These are phyloP conservation scores for Actenoides lindsayi DNA, from an alignment of 2,113 vertebrate genomes.

Conservation along the genomic window DNA sequence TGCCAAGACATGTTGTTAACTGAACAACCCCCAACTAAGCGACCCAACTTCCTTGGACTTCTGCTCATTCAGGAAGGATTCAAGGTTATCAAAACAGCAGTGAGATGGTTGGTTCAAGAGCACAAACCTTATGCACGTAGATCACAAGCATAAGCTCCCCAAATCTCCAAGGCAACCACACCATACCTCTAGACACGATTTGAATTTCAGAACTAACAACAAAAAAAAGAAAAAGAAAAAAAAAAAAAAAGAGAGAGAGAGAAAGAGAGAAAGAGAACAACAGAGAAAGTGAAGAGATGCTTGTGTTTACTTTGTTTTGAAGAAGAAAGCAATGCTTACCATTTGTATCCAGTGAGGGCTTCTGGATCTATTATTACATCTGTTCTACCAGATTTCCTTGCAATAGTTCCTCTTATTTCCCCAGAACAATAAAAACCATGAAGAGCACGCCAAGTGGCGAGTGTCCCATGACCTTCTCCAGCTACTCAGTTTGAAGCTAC, in stretches of 20 bases:
- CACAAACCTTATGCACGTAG: background rate
- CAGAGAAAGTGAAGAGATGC: background rate
- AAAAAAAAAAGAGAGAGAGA: no score
- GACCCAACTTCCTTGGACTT: background rate
- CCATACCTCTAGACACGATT: background rate
- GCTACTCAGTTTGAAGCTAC: constrained; percentile 23
- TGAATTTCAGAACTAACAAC: background rate
- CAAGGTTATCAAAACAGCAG: background rate
- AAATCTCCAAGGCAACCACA: background rate
- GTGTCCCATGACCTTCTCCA: constrained; percentile 21
- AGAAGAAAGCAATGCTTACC: background rate
- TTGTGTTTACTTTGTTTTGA: background rate
- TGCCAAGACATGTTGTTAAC: background rate
- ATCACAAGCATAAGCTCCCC: background rate
- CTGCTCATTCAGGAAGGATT: background rate
- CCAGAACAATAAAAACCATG: constrained; percentile 20
- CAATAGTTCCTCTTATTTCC: background rate
- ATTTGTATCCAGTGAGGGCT: background rate
- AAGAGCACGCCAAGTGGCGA: constrained; percentile 19
- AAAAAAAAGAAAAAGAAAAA: no score
- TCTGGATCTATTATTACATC: background rate
- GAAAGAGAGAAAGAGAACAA: background rate
- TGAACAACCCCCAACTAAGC: background rate
- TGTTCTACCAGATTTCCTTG: constrained; percentile 8
- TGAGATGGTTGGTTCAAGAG: background rate